These are phyloP conservation scores for Ypsolopha scabrella DNA, from an alignment of 2,888 invertebrate genomes.

Conservation along the genomic window DNA sequence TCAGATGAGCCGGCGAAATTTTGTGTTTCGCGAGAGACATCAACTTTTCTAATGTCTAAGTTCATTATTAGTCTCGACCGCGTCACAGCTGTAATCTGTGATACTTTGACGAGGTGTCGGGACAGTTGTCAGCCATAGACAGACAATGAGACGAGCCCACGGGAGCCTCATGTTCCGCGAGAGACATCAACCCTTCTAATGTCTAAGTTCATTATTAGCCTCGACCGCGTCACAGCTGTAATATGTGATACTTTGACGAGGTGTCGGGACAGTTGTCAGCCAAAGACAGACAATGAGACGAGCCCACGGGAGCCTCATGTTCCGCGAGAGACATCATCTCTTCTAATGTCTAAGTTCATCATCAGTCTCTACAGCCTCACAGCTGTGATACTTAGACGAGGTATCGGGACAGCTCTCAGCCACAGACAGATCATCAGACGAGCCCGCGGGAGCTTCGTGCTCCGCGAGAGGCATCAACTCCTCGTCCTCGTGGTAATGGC, in stretches of 20 bases:
- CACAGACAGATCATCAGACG: conserved; percentile 74
- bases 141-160: conserved; percentile 74
- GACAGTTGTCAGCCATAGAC: conserved; percentile 77
- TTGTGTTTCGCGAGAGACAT: too few relatives aligned
- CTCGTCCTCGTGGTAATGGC: conserved; percentile 39
- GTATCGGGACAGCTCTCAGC: conserved; percentile 81
- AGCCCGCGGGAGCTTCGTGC: conserved; percentile 63
- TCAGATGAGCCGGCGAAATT: too few relatives aligned
- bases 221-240: too few relatives aligned
- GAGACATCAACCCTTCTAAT: conserved; percentile 72
- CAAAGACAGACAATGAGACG: too few relatives aligned
- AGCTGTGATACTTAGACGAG: conserved; percentile 82
- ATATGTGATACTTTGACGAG: too few relatives aligned
- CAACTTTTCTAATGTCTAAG: conserved; percentile 47
- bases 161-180: conserved; percentile 71
- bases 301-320: too few relatives aligned
- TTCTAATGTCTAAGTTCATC: conserved; percentile 52
- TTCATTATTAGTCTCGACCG: conserved; percentile 74
- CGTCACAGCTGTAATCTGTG: conserved; percentile 83
- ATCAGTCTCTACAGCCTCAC: conserved; percentile 78
- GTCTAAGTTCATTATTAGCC: too few relatives aligned
- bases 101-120: conserved; percentile 81
- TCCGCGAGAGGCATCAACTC: conserved; percentile 78
- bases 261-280: too few relatives aligned
- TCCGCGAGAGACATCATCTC: too few relatives aligned